Base-by-base conservation (phyloP, 1,140 invertebrate species). In the Hycleus cichorii region DNA sequence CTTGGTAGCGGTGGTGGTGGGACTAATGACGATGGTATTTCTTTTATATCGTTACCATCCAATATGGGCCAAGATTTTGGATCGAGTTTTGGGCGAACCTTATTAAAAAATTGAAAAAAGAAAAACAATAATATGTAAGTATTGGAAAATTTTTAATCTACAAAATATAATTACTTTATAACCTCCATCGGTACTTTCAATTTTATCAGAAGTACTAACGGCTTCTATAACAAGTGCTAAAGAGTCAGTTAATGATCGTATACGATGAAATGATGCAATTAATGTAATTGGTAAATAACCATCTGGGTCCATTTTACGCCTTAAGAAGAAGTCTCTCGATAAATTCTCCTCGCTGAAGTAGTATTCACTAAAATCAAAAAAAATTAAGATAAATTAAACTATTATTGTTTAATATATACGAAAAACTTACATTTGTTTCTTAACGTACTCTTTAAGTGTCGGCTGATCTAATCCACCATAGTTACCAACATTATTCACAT, bases 291-390 rank as follows among this genome's bases (percentile, higher is more conserved):
- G 92, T 49, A 99, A 83, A 72, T 86, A 98, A 49, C 97, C 97
- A 68, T 97, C 85, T 10, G 83, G 69, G 69, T 95, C 89, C 97
- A 99, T 99, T 82, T 96, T 96, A 58, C 93, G 84, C 51, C 97
- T 83, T 63, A 99, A 80, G 77, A 96, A 99, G 76, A 97, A 94
- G 74, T 99, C 97, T 67, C 91, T 86, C 64, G 90, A 83, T 49
- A 99, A 79, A 79, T 99, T 99, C 67, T 98, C 95, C 67, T 90
- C 88, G 72, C 93, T 97, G 78, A 99, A 98, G 82, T 99, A 99
- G 78, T 99, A 99, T 78, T 99, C 96, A 74, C 95, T 97, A 5
- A 77, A 38, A 84, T 81, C 64, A 65, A 50, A 59, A 59, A n/a
- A 61, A 12, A 59, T 64, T 53, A 56, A 44, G 42, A 27, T 58